These are phyloP conservation scores for Aethes cnicana DNA, from an alignment of 2,888 invertebrate genomes.

Conservation along the genomic window DNA sequence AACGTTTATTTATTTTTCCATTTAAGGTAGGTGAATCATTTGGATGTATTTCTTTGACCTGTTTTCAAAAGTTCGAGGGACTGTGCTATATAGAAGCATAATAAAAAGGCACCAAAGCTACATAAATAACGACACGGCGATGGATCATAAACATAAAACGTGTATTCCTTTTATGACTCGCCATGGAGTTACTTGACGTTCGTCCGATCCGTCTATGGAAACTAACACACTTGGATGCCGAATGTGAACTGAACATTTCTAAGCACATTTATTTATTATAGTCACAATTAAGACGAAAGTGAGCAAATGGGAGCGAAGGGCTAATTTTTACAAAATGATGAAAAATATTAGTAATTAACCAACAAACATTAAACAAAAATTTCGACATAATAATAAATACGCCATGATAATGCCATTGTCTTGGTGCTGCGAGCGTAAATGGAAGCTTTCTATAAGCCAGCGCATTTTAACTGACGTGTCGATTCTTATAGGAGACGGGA, in stretches of 20 bases:
- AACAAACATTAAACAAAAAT: no score
- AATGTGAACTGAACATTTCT: constrained; percentile 48
- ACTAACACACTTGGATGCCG: constrained; percentile 45
- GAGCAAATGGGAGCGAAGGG: no score
- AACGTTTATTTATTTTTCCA: constrained; percentile 34
- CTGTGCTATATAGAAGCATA: constrained; percentile 41
- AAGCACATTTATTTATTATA: no score
- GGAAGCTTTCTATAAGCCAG: no score
- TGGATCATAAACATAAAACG: constrained; percentile 61
- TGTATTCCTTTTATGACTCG: constrained; percentile 43
- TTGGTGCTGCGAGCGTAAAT: no score
- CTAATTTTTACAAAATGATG: no score
- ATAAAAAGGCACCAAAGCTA: constrained; percentile 49
- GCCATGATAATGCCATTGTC: no score
- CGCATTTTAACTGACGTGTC: no score
- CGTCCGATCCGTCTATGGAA: constrained; percentile 53
- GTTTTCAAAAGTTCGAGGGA: constrained; percentile 36
- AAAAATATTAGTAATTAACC: no score
- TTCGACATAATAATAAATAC: neutral
- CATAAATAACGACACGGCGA: constrained; percentile 51
- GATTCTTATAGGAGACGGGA: neutral
- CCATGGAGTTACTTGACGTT: constrained; percentile 39
- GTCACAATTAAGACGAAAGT: no score
- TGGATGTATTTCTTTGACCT: constrained; percentile 41
- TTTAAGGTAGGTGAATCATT: constrained; percentile 26